These are phyloP conservation scores for Microplitis demolitor DNA, from an alignment of 1,140 invertebrate genomes.

Conservation along the genomic window DNA sequence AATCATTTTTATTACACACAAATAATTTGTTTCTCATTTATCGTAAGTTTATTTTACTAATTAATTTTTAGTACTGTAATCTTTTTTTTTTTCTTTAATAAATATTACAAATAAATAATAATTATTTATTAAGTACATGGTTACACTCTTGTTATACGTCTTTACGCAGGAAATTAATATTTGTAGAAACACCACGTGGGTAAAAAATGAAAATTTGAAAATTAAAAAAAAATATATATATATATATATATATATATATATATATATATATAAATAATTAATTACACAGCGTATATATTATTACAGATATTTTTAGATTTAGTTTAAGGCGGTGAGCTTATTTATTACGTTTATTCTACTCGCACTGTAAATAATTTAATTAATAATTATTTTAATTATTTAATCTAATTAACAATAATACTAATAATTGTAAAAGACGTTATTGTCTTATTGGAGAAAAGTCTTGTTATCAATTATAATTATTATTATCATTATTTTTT, in stretches of 20 bases:
- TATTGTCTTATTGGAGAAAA: background rate
- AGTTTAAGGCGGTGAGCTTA: slow-evolving; percentile 53
- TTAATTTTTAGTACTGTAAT: too few species aligned
- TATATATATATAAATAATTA: background rate
- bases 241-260: too few species aligned
- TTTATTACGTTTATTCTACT: slow-evolving; percentile 54
- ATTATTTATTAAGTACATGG: too few species aligned
- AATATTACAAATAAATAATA: too few species aligned
- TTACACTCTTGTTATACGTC: too few species aligned
- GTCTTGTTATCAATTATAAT: slow-evolving; percentile 12
- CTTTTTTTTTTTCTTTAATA: too few species aligned
- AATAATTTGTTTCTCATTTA: too few species aligned
- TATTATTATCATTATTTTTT: background rate
- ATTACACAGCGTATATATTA: background rate
- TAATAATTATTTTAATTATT: slow-evolving; percentile 25
- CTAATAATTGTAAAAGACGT: slow-evolving; percentile 5
- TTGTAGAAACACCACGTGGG: too few species aligned
- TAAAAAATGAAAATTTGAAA: too few species aligned
- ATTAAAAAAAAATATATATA: too few species aligned
- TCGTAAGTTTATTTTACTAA: too few species aligned
- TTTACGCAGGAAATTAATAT: too few species aligned
- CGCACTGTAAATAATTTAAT: slow-evolving; percentile 49
- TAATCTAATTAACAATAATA: slow-evolving; percentile 29
- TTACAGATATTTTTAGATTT: slow-evolving; percentile 38
- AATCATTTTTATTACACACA: background rate